Conservation (phyloP, 2,888 invertebrate genomes). For the Drosophila histrio region DNA sequence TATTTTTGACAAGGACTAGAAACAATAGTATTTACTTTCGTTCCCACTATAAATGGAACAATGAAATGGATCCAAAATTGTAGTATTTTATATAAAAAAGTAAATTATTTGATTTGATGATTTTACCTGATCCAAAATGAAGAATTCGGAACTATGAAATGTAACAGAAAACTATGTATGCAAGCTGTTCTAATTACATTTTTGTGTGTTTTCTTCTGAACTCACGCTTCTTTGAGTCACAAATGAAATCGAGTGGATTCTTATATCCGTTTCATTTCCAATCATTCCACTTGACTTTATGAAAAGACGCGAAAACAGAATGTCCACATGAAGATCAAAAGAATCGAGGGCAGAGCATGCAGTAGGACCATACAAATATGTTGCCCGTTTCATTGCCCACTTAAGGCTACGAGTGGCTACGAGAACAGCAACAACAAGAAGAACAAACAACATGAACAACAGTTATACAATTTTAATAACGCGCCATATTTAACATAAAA, state of each 20-base stretch:
- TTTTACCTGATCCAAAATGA: no score
- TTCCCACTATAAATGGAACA: neutral
- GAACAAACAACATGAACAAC: conserved; percentile 3
- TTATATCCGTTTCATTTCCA: neutral
- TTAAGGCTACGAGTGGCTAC: neutral
- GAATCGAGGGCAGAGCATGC: neutral
- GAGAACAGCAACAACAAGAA: neutral
- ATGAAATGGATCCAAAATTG: neutral
- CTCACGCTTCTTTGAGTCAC: no score
- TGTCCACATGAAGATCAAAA: neutral
- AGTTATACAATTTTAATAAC: conserved; percentile 31
- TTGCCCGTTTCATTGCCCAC: conserved; percentile 4
- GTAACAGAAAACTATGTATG: neutral
- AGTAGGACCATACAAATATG: neutral
- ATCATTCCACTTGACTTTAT: neutral
- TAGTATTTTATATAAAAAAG: no score
- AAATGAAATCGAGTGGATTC: no score
- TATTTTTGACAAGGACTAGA: no score
- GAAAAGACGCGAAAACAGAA: no score
- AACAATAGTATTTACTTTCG: no score
- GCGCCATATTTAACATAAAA: conserved; percentile 29
- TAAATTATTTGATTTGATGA: no score
- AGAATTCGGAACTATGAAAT: neutral
- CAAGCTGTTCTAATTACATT: no score
- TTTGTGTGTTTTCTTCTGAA: no score